Conservation (phyloP, 2,797 vertebrate species). For the Synanceia verrucosa region DNA sequence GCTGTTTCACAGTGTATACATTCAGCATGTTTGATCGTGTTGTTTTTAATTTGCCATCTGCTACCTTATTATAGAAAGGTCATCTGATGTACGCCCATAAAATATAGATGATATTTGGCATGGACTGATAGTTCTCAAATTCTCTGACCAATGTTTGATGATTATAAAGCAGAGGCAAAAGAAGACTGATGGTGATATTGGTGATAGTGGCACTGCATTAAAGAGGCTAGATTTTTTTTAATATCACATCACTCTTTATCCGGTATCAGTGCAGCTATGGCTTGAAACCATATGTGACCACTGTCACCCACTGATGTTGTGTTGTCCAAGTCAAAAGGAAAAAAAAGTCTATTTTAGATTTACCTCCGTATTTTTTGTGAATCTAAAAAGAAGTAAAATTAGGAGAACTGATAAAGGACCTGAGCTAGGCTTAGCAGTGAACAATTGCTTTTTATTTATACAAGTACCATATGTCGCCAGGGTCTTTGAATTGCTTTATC, state of each 20-base stretch:
- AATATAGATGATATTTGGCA: conserved; percentile 34
- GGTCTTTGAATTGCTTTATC: not conserved
- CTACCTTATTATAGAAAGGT: conserved; percentile 4
- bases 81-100: conserved; percentile 33
- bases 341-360: not conserved
- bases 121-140: conserved; percentile 3
- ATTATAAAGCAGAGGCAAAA: not conserved
- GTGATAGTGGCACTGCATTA: not conserved
- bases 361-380: fast-evolving
- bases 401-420: no score
- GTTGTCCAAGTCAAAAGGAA: no score
- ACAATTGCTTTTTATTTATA: not conserved
- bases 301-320: no score
- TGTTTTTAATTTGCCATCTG: conserved; percentile 6
- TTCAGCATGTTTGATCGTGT: conserved; percentile 1
- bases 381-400: no score
- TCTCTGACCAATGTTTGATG: conserved; percentile 18
- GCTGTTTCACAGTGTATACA: not conserved
- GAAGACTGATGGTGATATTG: not conserved
- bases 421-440: no score
- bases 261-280: not conserved
- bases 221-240: not conserved
- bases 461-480: not conserved
- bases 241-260: not conserved
- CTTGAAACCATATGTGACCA: not conserved